Evolutionary conservation across 2,888 invertebrate genomes (phyloP).

Genomic region (Phymatocera aterrima): DNA sequence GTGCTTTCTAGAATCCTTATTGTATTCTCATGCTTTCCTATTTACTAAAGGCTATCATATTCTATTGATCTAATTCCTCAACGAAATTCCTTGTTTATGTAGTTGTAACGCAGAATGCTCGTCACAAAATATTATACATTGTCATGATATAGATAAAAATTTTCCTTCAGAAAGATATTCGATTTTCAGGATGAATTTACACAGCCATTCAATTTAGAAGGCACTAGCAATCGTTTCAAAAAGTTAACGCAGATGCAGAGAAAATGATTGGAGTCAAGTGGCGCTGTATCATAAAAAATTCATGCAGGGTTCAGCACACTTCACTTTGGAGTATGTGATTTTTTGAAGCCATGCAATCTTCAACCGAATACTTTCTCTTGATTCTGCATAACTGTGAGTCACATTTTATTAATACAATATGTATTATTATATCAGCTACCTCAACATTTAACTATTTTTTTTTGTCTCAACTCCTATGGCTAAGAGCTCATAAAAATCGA

Average conservation of each 20-base stretch:
- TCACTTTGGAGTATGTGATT: neutral
- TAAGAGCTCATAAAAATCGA: neutral
- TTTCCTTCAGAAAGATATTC: neutral
- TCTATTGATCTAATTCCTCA: no score
- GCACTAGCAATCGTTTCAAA: neutral
- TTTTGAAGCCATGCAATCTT: conserved; percentile 18
- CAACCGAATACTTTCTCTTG: neutral
- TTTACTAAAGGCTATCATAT: no score
- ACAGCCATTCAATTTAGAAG: neutral
- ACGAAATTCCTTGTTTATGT: no score
- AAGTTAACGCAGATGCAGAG: neutral
- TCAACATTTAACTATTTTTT: neutral
- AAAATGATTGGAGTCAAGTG: neutral
- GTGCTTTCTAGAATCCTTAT: no score
- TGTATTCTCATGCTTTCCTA: no score
- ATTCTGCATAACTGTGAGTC: neutral
- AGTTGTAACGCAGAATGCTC: neutral
- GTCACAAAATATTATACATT: neutral
- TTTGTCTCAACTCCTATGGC: neutral
- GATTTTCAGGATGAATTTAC: neutral
- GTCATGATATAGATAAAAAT: neutral
- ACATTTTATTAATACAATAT: neutral
- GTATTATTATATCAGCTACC: neutral
- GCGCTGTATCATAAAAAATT: neutral
- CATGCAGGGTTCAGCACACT: neutral